phyloP scores from a whole-genome alignment of 2,113 vertebrate species.

The Thunnus thynnus region DNA sequence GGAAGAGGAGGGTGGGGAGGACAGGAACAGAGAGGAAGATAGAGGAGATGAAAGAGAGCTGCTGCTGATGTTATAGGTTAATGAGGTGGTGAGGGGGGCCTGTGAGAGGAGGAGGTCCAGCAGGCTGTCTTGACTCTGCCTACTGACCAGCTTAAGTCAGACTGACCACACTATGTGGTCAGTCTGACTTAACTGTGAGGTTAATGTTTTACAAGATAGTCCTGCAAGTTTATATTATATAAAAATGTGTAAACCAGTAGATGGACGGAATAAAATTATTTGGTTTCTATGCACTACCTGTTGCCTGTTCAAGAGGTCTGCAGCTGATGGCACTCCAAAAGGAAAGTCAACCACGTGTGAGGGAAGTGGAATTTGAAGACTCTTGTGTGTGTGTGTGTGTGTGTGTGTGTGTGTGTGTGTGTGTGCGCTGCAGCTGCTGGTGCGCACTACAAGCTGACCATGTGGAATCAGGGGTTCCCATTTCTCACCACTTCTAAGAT shows the following conservation, averaged over 20 bases:
- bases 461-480: slow-evolving; percentile 66
- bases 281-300: slow-evolving; percentile 38
- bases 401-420: slow-evolving; percentile 27
- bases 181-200: background rate
- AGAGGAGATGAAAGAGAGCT: slow-evolving; percentile 45
- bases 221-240: background rate
- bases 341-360: slow-evolving; percentile 69
- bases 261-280: background rate
- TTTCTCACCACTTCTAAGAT: slow-evolving; percentile 61
- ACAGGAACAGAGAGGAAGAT: slow-evolving; percentile 40
- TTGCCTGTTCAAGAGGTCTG: slow-evolving; percentile 48
- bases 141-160: too few species aligned
- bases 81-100: slow-evolving; percentile 86
- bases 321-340: slow-evolving; percentile 57
- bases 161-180: background rate
- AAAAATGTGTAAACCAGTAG: slow-evolving; percentile 33
- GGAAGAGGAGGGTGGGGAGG: slow-evolving; percentile 44
- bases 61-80: slow-evolving; percentile 61
- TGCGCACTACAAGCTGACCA: slow-evolving; percentile 66
- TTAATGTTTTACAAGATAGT: slow-evolving; percentile 46
- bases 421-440: slow-evolving; percentile 70
- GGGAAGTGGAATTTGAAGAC: slow-evolving; percentile 67
- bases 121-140: slow-evolving; percentile 91
- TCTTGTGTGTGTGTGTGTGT: slow-evolving; percentile 24
- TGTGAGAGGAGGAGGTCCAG: slow-evolving; percentile 95